Evolutionary conservation across 2,888 invertebrate genomes (phyloP), one percentile per base, ranked within the genome.

Genomic region (Coelogynopora nodosa): DNA sequence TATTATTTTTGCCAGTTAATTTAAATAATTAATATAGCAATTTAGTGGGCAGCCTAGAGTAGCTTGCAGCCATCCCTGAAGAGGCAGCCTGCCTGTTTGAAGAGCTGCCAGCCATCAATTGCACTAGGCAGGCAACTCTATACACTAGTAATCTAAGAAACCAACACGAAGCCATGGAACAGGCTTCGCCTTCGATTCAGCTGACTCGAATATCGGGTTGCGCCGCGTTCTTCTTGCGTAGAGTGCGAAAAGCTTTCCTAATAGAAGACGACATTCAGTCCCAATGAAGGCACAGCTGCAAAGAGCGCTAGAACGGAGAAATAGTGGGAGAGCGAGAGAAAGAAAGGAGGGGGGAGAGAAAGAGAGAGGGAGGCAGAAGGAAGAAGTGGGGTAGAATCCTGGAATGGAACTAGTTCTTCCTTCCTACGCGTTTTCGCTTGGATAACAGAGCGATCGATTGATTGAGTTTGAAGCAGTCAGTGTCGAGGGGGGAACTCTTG

Each of bases 221-320:
- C 49, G 49, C 18, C 10, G 49, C n/a, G n/a, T n/a, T n/a, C n/a
- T n/a, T n/a, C n/a, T 49, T 18, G 49, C 74, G 74, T 74, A 5
- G 74, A 74, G 74, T 74, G 74, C 74, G 74, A 74, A 74, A 74
- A 74, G 74, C 74, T 74, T 74, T 74, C 74, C 18, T 49, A 49
- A 49, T 49, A 49, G 49, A 49, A 49, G 10, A 49, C 49, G 49
- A 49, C 49, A 49, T 49, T 5, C 49, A 49, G 49, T 5, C 49
- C 18, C n/a, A n/a, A n/a, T n/a, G n/a, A n/a, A n/a, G n/a, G n/a
- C n/a, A n/a, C n/a, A n/a, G n/a, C n/a, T n/a, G n/a, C n/a, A n/a
- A n/a, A n/a, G n/a, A n/a, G n/a, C n/a, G n/a, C n/a, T n/a, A n/a
- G n/a, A n/a, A n/a, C n/a, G n/a, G n/a, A 49, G 74, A 13, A 74